Base-by-base conservation (phyloP, 2,113 vertebrate genomes). In the Sclerurus mexicanus region DNA sequence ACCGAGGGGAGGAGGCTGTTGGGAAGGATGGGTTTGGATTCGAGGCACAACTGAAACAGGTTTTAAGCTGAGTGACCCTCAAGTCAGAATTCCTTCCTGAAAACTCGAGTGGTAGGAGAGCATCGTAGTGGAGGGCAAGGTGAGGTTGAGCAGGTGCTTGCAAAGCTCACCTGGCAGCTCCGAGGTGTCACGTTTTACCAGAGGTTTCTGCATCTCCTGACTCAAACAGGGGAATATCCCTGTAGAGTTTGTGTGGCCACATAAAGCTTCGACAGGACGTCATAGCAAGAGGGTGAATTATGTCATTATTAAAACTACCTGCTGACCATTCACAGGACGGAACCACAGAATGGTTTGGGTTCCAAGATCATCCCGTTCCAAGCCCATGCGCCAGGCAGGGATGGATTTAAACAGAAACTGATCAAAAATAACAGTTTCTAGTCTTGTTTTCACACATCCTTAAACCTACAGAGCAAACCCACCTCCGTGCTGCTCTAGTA, bases 401-500 rank as follows among this genome's bases (percentile, higher is more conserved):
- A 22, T 44, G 31, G 42, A 23, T 27, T 67, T 47, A 42, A 60
- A 42, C 35, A 67, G 24, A 39, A 50, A 33, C 37, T 14, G 6
- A 21, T 25, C 1, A 1, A 31, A 73, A 77, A 40, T 7, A 12
- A 19, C 4, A 4, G 7, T 55, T 85, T 42, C 9, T n/a, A 24
- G 24, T 55, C 18, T n/a, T 3, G 10, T 23, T 83, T 69, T 55
- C 49, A 17, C 8, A 3, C 53, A 21, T 31, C 8, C 31, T 46
- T 59, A 31, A 9, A 59, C 14, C 6, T 19, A 3, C 19, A 31
- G 40, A 22, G 39, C 52, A 68, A 63, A 33, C 17, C 52, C 13
- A 1, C 1, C 1, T 49, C 14, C 39, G 30, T 8, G 27, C 12
- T 35, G 46, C 10, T 46, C 13, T 10, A 3, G 4, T 6, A 25